Evolutionary conservation across 2,797 vertebrate genomes (phyloP).

Genomic region (Enteromius mattozi): DNA sequence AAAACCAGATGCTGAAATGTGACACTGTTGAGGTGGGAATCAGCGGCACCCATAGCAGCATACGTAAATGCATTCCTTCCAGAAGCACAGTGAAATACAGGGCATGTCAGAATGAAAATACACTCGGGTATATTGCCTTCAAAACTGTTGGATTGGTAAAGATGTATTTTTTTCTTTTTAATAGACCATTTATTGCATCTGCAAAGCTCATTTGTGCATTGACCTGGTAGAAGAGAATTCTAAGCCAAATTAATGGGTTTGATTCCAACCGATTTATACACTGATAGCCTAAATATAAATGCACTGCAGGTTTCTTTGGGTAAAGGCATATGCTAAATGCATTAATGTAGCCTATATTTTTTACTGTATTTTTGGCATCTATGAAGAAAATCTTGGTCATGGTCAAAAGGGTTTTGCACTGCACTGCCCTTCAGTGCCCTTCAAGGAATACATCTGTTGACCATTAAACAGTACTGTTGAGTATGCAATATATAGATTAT

Average conservation of each 20-base stretch:
- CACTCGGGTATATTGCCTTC: background rate
- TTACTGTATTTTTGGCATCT: background rate
- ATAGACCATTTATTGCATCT: background rate
- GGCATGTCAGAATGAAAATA: constrained; percentile 21
- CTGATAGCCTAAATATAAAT: no score
- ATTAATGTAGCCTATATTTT: background rate
- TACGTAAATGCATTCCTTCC: constrained; percentile 57
- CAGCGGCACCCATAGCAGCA: constrained; percentile 44
- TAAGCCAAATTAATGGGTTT: background rate
- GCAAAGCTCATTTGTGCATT: background rate
- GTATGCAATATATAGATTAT: constrained; percentile 2
- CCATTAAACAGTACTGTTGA: constrained; percentile 52
- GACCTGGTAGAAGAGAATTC: background rate
- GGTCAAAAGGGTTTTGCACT: constrained; percentile 11
- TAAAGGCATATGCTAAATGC: background rate
- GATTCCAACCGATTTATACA: background rate
- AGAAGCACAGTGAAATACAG: constrained; percentile 45
- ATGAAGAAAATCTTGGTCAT: constrained; percentile 9
- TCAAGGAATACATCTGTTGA: constrained; percentile 56
- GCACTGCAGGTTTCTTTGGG: background rate
- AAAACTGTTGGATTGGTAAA: background rate
- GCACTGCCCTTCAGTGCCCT: constrained; percentile 19
- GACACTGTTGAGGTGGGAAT: constrained; percentile 57
- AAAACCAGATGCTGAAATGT: constrained; percentile 78
- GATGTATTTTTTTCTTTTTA: background rate